Evolutionary conservation across 2,888 invertebrate species (phyloP), one percentile per base, ranked within the genome.

Genomic region (Stictocephala bisonia): DNA sequence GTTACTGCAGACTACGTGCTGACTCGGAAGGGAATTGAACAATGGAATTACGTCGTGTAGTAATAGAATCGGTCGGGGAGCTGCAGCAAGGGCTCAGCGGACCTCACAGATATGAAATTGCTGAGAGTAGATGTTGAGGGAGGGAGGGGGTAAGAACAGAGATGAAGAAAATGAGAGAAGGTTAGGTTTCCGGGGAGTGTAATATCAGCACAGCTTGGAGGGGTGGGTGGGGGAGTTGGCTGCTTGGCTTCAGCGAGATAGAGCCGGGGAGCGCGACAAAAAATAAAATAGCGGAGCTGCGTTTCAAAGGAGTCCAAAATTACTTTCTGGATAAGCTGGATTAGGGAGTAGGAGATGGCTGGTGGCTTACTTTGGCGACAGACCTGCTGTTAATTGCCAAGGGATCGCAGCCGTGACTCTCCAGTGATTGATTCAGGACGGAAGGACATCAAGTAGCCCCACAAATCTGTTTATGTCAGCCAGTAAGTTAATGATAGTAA

Each of bases 321-420:
- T 80, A 80, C 80, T 80, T 79, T 78, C 79, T 77, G 80, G 80
- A 80, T 80, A 80, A 80, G 80, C 80, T 77, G 78, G 79, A 77
- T 78, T 78, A 78, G 79, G n/a, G n/a, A n/a, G n/a, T n/a, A n/a
- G n/a, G n/a, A 40, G 74, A 60, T 66, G 51, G 70, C 72, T 70
- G 71, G 60, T 60, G 70, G 29, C 31, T n/a, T n/a, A n/a, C n/a
- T n/a, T n/a, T n/a, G n/a, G n/a, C n/a, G n/a, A n/a, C n/a, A n/a
- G n/a, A n/a, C n/a, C n/a, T n/a, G n/a, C n/a, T n/a, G n/a, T n/a
- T n/a, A n/a, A n/a, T n/a, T n/a, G n/a, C n/a, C n/a, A n/a, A n/a
- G n/a, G n/a, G n/a, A n/a, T n/a, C n/a, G n/a, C n/a, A n/a, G n/a
- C n/a, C n/a, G n/a, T n/a, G n/a, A n/a, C n/a, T n/a, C n/a, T n/a